These are phyloP conservation scores for Scarus forsteni DNA, from an alignment of 2,797 vertebrate species.

Conservation along the genomic window DNA sequence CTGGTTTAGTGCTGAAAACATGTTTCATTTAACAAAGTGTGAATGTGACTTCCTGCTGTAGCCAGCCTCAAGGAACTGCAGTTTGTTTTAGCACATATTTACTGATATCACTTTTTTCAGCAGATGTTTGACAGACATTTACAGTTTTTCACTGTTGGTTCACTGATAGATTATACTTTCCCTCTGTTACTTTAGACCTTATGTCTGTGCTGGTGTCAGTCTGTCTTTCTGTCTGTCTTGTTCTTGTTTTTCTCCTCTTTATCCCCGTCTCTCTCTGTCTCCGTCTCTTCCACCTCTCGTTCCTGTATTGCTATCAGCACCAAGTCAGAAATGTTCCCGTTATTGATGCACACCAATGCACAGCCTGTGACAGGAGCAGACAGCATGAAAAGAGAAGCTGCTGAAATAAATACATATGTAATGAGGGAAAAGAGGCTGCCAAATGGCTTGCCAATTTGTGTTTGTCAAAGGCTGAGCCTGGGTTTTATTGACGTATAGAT, in stretches of 20 bases:
- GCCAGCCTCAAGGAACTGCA: no score
- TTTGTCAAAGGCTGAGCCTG: conserved; percentile 73
- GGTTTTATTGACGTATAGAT: conserved; percentile 76
- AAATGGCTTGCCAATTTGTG: conserved; percentile 78
- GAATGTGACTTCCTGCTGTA: no score
- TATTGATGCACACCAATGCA: conserved; percentile 75
- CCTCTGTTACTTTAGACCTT: conserved; percentile 3
- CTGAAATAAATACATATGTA: conserved; percentile 81
- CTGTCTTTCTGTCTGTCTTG: not conserved
- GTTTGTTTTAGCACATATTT: no score
- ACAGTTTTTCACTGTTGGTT: conserved; percentile 8
- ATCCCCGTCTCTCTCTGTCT: conserved; percentile 14
- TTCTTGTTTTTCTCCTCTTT: not conserved
- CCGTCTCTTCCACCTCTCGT: conserved; percentile 35
- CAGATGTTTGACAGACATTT: no score
- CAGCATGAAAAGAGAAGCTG: conserved; percentile 76
- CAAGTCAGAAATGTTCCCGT: conserved; percentile 73
- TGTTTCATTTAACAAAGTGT: no score
- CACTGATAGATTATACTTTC: conserved; percentile 13
- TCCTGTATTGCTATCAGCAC: conserved; percentile 62
- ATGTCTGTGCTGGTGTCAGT: conserved; percentile 6
- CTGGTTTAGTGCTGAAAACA: no score
- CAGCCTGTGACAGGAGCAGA: conserved; percentile 74
- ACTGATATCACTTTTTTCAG: no score
- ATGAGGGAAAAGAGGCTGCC: conserved; percentile 65